Conservation (phyloP, 2,888 invertebrate species). For the Hylaea fasciaria region DNA sequence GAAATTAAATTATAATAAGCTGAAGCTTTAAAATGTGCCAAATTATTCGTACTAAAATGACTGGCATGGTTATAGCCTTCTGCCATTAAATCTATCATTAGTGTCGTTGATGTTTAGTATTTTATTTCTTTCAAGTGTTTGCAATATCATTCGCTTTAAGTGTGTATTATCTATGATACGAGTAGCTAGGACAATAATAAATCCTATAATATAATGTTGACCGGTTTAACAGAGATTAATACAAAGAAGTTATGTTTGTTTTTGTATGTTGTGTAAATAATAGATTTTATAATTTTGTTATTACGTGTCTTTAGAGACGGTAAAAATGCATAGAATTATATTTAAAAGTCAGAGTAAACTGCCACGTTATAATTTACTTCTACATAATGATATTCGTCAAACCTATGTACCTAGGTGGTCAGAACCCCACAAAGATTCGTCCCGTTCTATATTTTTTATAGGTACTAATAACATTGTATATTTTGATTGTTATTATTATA, state of each 20-base stretch:
- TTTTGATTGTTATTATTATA: no score
- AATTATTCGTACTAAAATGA: background rate
- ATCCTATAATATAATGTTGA: background rate
- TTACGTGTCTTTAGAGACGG: constrained; percentile 3
- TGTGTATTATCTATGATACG: background rate
- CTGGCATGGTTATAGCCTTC: no score
- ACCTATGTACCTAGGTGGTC: no score
- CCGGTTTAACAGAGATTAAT: background rate
- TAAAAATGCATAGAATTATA: background rate
- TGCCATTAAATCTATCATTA: no score
- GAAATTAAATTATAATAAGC: background rate
- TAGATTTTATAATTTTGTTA: constrained; percentile 7
- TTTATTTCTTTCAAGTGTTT: no score
- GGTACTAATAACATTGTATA: no score
- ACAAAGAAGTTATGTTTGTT: constrained; percentile 17
- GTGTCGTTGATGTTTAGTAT: no score
- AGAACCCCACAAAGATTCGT: no score
- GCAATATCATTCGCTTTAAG: background rate
- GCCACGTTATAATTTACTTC: constrained; percentile 1
- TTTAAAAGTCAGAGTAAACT: background rate
- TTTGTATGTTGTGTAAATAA: constrained; percentile 25
- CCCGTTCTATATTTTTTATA: no score
- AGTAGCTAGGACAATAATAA: background rate
- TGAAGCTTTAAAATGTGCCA: background rate
- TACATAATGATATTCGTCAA: background rate